Percentiles rank a stretch among this genome's conserved stretches.
phyloP scores from a whole-genome alignment of 2,113 vertebrate genomes.

The Hystrix cristata region DNA sequence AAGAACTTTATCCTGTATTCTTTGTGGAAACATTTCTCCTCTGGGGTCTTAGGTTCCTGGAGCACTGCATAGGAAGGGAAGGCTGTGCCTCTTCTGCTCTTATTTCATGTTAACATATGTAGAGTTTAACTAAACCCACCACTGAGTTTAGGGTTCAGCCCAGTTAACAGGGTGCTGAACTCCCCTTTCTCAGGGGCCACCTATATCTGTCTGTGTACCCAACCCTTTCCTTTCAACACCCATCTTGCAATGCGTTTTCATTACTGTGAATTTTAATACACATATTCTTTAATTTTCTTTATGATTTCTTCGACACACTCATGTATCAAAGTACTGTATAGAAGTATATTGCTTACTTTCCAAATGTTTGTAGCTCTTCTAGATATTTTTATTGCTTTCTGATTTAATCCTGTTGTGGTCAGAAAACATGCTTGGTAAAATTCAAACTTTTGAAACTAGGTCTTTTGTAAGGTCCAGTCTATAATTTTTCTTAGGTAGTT shows the following conservation, averaged over 20 bases:
- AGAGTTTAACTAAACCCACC: not conserved
- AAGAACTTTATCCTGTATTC: not conserved
- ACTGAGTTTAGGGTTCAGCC: not conserved
- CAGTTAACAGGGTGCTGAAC: not conserved
- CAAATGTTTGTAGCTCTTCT: not conserved
- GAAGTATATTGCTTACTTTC: not conserved
- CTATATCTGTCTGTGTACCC: not conserved
- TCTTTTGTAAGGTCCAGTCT: not conserved
- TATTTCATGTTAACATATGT: not conserved
- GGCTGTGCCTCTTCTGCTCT: not conserved
- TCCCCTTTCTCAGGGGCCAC: not conserved
- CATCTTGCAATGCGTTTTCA: not conserved
- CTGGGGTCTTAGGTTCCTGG: not conserved
- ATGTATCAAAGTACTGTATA: not conserved
- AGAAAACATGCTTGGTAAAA: slow-evolving; percentile 37
- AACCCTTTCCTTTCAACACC: not conserved
- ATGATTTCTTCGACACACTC: not conserved
- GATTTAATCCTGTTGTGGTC: slow-evolving; percentile 8
- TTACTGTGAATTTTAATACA: not conserved
- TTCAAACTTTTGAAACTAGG: not conserved
- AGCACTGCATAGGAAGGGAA: not conserved
- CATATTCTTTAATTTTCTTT: not conserved
- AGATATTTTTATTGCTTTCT: not conserved
- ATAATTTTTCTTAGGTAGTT: not conserved
- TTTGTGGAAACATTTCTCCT: slow-evolving; percentile 15